Base-by-base conservation (phyloP, 1,140 invertebrate genomes). In the Orchesella cincta region DNA sequence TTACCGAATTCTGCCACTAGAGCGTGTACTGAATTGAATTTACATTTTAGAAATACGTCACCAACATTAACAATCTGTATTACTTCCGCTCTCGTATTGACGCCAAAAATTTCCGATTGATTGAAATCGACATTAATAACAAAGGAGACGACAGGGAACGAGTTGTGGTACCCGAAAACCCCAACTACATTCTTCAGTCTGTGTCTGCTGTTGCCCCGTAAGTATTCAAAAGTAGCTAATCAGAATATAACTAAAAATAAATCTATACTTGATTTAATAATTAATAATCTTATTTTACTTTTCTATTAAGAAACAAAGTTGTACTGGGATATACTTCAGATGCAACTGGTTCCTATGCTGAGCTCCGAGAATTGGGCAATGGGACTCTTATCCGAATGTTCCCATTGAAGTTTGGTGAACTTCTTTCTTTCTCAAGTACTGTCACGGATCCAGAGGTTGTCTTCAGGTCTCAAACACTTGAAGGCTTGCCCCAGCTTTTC, bases 51-150 rank as follows among this genome's bases (percentile, higher is more conserved):
- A 18, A 74, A 57, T 81, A 78, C 35, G 70, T 81, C 1, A 80
- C 81, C 28, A 78, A 81, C 73, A 67, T 74, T 36, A 76, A 52
- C 0, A 57, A 36, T 1, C 51, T 74, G 3, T 80, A 78, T 36
- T 73, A 76, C 31, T 81, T 80, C 46, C 3, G 23, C 18, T 78
- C 78, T 8, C 73, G 64, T 28, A 64, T 75, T 26, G 46, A 51
- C n/a, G 79, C 78, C 0, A 57, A 74, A 23, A 81, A 80, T 20
- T 73, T 20, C 26, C 75, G 73, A 36, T 33, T 81, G 3, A 36
- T 81, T 36, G 75, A 57, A 31, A 75, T 81, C 52, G 70, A 81
- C 52, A 28, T 81, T 39, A 35, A 76, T n/a, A 62, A 74, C 18
- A 76, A 72, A 1, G 26, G 39, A n/a, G 57, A 64, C 39, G 36